phyloP scores from a whole-genome alignment of 1,140 invertebrate genomes.

The Pachypsylla venusta region DNA sequence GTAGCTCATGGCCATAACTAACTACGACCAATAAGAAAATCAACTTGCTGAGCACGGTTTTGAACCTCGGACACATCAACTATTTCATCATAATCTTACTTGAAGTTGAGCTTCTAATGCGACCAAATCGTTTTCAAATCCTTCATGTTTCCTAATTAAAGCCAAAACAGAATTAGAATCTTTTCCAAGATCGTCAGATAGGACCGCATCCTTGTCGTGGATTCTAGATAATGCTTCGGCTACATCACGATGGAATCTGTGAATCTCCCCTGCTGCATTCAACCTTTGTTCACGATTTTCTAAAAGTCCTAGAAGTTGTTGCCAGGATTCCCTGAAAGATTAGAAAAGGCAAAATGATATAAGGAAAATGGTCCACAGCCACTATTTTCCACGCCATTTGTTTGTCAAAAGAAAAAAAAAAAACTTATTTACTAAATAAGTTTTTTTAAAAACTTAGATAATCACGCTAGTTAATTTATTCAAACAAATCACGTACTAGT shows the following conservation, averaged over 20 bases:
- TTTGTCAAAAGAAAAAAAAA: no score
- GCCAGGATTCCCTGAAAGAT: conserved; percentile 52
- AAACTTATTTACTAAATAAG: no score
- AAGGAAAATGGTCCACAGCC: no score
- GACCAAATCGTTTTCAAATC: conserved; percentile 87
- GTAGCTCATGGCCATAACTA: no score
- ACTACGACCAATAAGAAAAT: no score
- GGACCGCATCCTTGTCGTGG: conserved; percentile 67
- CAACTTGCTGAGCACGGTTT: no score
- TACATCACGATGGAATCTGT: conserved; percentile 91
- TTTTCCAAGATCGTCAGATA: conserved; percentile 69
- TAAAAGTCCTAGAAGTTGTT: conserved; percentile 69
- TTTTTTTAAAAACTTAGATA: no score
- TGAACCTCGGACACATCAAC: no score
- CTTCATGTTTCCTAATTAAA: conserved; percentile 68
- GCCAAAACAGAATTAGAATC: conserved; percentile 78
- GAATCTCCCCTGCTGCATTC: conserved; percentile 85
- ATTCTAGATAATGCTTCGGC: conserved; percentile 82
- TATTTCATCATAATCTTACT: conserved; percentile 35
- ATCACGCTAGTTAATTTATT: no score
- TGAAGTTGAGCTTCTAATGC: conserved; percentile 86
- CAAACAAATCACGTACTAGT: no score
- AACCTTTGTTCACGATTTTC: conserved; percentile 71
- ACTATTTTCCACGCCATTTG: no score
- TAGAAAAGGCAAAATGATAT: neutral